These are phyloP conservation scores for Varanus komodoensis DNA, from an alignment of 2,113 vertebrate genomes.

Conservation along the genomic window DNA sequence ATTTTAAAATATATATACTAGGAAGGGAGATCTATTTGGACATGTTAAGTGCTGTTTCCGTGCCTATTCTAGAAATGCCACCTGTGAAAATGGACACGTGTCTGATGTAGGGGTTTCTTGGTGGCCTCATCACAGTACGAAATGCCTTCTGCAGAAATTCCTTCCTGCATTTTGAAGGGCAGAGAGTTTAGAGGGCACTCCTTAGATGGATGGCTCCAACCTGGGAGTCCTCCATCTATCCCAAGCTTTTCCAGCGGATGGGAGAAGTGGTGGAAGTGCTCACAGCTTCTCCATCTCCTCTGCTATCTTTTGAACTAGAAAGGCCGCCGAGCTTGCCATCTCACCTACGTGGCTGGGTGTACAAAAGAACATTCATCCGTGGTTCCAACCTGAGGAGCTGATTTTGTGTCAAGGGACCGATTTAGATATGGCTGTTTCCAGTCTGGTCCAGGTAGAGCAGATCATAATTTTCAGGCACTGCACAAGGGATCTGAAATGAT, in stretches of 20 bases:
- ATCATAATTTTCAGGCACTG: not conserved
- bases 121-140: too few species aligned
- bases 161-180: too few species aligned
- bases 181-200: too few species aligned
- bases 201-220: too few species aligned
- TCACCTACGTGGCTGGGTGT: too few species aligned
- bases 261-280: too few species aligned
- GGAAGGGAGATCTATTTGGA: constrained; percentile 1
- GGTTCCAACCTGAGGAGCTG: not conserved
- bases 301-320: too few species aligned
- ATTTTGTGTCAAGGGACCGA: not conserved
- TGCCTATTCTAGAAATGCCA: not conserved
- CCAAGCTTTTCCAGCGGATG: too few species aligned
- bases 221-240: too few species aligned
- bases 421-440: not conserved
- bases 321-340: too few species aligned
- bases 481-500: not conserved
- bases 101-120: not conserved
- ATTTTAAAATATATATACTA: not conserved
- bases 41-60: constrained; percentile 28
- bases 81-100: constrained; percentile 16
- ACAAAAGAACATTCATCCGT: not conserved
- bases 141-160: too few species aligned
- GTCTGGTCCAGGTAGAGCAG: not conserved
- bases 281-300: too few species aligned